phyloP scores from a whole-genome alignment of 2,888 invertebrate species.

The Latheticus oryzae region DNA sequence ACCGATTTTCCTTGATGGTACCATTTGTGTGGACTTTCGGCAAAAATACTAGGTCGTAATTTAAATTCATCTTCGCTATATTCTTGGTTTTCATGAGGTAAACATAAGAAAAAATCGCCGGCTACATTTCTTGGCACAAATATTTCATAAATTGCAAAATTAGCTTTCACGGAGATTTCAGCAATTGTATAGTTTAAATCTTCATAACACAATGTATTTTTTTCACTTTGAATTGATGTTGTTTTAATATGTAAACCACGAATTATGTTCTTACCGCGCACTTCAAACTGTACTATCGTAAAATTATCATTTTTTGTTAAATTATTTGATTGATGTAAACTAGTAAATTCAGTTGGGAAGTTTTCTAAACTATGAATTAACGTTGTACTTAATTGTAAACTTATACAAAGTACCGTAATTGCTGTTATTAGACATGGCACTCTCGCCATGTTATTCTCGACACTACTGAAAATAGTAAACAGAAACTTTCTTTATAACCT shows the following conservation, averaged over 20 bases:
- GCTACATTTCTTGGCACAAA: slow-evolving; percentile 55
- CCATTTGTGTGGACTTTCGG: slow-evolving; percentile 62
- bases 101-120: slow-evolving; percentile 61
- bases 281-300: slow-evolving; percentile 58
- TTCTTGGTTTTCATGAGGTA: slow-evolving; percentile 53
- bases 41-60: slow-evolving; percentile 62
- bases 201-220: slow-evolving; percentile 54
- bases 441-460: slow-evolving; percentile 63
- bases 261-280: slow-evolving; percentile 59
- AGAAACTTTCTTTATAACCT: slow-evolving; percentile 47
- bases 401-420: slow-evolving; percentile 51
- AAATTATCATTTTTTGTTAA: slow-evolving; percentile 49
- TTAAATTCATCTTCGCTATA: slow-evolving; percentile 59
- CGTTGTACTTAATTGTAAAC: slow-evolving; percentile 43
- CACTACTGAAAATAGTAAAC: slow-evolving; percentile 51
- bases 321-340: slow-evolving; percentile 46
- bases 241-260: slow-evolving; percentile 57
- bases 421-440: slow-evolving; percentile 55
- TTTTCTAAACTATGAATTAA: slow-evolving; percentile 39
- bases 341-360: slow-evolving; percentile 52
- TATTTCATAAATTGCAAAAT: slow-evolving; percentile 55
- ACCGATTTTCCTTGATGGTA: slow-evolving; percentile 68
- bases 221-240: slow-evolving; percentile 54
- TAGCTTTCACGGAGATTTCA: slow-evolving; percentile 35
- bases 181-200: slow-evolving; percentile 56